These are phyloP conservation scores for Brienomyrus longianalis DNA, from an alignment of 2,113 vertebrate species.

Conservation along the genomic window DNA sequence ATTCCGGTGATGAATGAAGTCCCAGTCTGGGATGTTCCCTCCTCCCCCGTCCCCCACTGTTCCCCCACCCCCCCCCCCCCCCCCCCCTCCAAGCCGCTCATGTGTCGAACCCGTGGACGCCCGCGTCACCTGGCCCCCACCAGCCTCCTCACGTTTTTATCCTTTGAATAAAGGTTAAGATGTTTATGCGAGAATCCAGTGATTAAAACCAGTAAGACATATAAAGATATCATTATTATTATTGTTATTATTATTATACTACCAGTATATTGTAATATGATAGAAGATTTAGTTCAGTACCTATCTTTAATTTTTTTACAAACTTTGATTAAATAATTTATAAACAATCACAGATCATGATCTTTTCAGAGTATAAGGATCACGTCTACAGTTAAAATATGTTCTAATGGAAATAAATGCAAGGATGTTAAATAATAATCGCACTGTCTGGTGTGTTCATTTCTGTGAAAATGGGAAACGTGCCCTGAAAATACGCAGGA, in stretches of 20 bases:
- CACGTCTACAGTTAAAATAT: constrained; percentile 70
- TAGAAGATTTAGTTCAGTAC: constrained; percentile 74
- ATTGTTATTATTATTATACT: constrained; percentile 66
- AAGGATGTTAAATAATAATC: constrained; percentile 61
- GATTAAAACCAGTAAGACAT: constrained; percentile 42
- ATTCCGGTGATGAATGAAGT: too few relatives aligned
- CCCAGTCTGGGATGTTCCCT: too few relatives aligned
- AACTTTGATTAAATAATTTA: constrained; percentile 78
- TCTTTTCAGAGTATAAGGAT: constrained; percentile 67
- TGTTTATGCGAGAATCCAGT: constrained; percentile 37
- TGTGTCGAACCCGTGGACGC: constrained; percentile 52
- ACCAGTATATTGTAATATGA: constrained; percentile 76
- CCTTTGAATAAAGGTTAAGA: constrained; percentile 56
- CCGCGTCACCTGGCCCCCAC: constrained; percentile 53
- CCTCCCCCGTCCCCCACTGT: too few relatives aligned
- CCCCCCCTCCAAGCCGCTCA: constrained; percentile 46
- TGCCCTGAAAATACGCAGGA: not conserved
- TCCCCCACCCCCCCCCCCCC: constrained; percentile 3
- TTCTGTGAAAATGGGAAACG: not conserved
- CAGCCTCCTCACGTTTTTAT: constrained; percentile 53
- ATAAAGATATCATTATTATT: constrained; percentile 7
- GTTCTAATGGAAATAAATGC: constrained; percentile 74
- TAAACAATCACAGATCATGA: constrained; percentile 68
- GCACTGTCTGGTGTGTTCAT: constrained; percentile 37
- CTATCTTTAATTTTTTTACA: constrained; percentile 75